Base-by-base conservation (phyloP, 2,113 vertebrate genomes). In the Paramisgurnus dabryanus region DNA sequence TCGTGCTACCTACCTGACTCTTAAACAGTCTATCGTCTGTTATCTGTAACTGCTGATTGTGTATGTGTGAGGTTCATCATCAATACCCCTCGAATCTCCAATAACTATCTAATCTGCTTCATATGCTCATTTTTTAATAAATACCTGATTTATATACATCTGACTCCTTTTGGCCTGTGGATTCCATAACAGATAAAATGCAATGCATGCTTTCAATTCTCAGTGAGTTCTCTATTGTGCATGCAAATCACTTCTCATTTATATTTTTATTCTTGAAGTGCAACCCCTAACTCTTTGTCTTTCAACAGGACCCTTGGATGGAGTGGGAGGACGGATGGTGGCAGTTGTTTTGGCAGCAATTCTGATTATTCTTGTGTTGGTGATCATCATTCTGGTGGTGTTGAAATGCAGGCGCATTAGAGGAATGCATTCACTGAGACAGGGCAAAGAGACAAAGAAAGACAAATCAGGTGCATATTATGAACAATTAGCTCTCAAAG, bases 401-500 rank as follows among this genome's bases (percentile, higher is more conserved):
- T 1, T 78, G 39, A 47, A 71, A 15, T 3, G 45, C 11, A 6
- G 55, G 17, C 17, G 6, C 1, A 15, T 1, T 27, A 17, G 43
- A 69, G 22, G 3, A 61, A 3, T 65, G 18, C 17, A 49, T 65
- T 3, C 17, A 17, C 13, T 34, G 9, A 6, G 47, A 75, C 53
- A 1, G 17, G 57, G 22, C 76, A 65, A 11, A 34, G 27, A 34
- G 49, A 66, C 39, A 65, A 1, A 53, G 18, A 65, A 64, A 47
- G 78, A 58, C 40, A 57, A 71, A 13, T 49, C 64, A 4, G 85
- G 82, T 3, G 71, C 70, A 4, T 63, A 60, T 5, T 88, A 88
- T 2, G 81, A 89, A 15, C 2, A 0, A 7, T 67, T 89, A 5
- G 13, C 4, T 27, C 50, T 47, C 57, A 3, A 6, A 0, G 27